Evolutionary conservation across 2,113 vertebrate species (phyloP).

Genomic region (Vicugna pacos): DNA sequence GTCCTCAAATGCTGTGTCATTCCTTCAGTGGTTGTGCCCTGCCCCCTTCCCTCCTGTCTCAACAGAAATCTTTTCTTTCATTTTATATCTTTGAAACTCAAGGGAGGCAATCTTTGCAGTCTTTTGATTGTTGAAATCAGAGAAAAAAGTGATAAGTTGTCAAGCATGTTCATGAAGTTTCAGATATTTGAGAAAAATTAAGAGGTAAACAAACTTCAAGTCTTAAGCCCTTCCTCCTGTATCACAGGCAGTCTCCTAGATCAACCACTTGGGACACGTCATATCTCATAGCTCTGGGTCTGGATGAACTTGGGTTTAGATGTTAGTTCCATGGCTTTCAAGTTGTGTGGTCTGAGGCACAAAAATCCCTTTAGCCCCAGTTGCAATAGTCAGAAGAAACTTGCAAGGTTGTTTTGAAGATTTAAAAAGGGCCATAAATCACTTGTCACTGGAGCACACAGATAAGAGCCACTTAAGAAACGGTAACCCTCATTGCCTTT

Average conservation of each 20-base stretch:
- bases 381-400: not conserved
- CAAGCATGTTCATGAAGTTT: not conserved
- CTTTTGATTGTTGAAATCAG: not conserved
- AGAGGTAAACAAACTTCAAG: not conserved
- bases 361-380: not conserved
- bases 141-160: not conserved
- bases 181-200: not conserved
- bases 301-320: not conserved
- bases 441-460: not conserved
- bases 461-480: constrained; percentile 30
- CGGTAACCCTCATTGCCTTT: not conserved
- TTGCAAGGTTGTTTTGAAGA: constrained; percentile 12
- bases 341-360: not conserved
- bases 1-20: too few relatives aligned
- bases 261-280: not conserved
- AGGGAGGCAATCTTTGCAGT: not conserved
- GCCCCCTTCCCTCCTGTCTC: too few relatives aligned
- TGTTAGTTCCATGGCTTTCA: not conserved
- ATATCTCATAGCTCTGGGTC: not conserved
- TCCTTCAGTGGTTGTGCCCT: too few relatives aligned
- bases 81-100: not conserved
- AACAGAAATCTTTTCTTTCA: not conserved
- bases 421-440: not conserved
- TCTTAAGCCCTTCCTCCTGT: not conserved
- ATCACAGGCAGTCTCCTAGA: not conserved